Evolutionary conservation across 2,888 invertebrate species (phyloP), one percentile per base, ranked within the genome.

Genomic region (Macropis europaea): DNA sequence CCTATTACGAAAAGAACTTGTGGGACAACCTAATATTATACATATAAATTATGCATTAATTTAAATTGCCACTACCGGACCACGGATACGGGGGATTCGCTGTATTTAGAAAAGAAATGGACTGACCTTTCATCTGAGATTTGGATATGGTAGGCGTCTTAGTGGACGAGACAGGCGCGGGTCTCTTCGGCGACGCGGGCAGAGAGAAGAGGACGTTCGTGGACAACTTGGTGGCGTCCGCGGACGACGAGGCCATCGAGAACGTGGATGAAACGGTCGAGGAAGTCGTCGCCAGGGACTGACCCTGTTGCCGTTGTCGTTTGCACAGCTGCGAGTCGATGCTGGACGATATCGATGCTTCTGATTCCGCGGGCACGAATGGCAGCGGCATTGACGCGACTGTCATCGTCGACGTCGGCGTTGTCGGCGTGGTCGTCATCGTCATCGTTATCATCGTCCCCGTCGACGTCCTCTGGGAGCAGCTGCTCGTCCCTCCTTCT

Each of bases 91-190:
- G n/a, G n/a, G n/a, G n/a, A n/a, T n/a, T n/a, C n/a, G n/a, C n/a
- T n/a, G 9, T 38, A 13, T 3, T 15, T 13, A 5, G 2, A 28
- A 17, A 6, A 28, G 9, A 17, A 5, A 13, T 32, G 1, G 2
- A 70, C 81, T 85, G 82, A 95, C 95, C 95, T 92, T 95, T 95
- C 96, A 96, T 95, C 89, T 96, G 95, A 17, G 95, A 94, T 86
- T 94, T 94, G 26, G 95, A 91, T 22, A 92, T 91, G 32, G 90
- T 86, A 0, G 91, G 90, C 83, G 91, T 90, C 52, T 90, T 90
- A 24, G 84, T 67, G 56, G 84, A 68, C 38, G 78, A 75, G 19
- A 73, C 61, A 3, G 66, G 47, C 40, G 74, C 70, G 15, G 73
- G 71, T 60, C 83, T 85, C 67, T 82, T 85, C 43, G 87, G 82